Conservation (phyloP, 2,888 invertebrate species). For the Cephus sareptanus region DNA sequence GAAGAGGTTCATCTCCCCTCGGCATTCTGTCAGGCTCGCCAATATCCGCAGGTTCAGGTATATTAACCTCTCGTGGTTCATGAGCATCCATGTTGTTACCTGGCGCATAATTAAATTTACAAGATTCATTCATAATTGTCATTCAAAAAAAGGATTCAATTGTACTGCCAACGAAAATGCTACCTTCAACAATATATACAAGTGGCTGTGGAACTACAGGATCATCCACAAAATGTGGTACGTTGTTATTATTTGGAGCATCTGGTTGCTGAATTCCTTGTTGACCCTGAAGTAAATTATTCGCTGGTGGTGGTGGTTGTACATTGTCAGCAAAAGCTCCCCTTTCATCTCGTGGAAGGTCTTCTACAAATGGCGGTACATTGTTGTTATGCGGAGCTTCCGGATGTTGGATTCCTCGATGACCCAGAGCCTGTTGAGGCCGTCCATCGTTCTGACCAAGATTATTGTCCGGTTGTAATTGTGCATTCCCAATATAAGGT, state of each 20-base stretch:
- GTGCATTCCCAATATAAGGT: conserved; percentile 51
- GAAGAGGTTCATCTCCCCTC: conserved; percentile 55
- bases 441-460: conserved; percentile 65
- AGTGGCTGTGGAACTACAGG: conserved; percentile 37
- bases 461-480: conserved; percentile 67
- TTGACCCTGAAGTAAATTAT: conserved; percentile 65
- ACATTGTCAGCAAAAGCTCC: conserved; percentile 66
- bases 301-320: conserved; percentile 66
- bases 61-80: background rate
- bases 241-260: conserved; percentile 62
- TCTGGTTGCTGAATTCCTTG: conserved; percentile 45
- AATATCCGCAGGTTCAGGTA: background rate
- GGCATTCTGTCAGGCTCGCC: background rate
- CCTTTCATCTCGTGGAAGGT: conserved; percentile 49
- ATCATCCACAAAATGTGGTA: conserved; percentile 62
- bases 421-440: conserved; percentile 44
- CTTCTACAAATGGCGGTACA: conserved; percentile 60
- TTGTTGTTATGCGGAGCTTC: conserved; percentile 62
- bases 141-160: background rate
- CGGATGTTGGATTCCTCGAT: conserved; percentile 39
- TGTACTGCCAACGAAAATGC: background rate
- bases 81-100: background rate
- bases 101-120: background rate
- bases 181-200: background rate
- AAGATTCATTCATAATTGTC: background rate